phyloP scores from a whole-genome alignment of 2,888 invertebrate genomes.

The Odontocolon sp. region DNA sequence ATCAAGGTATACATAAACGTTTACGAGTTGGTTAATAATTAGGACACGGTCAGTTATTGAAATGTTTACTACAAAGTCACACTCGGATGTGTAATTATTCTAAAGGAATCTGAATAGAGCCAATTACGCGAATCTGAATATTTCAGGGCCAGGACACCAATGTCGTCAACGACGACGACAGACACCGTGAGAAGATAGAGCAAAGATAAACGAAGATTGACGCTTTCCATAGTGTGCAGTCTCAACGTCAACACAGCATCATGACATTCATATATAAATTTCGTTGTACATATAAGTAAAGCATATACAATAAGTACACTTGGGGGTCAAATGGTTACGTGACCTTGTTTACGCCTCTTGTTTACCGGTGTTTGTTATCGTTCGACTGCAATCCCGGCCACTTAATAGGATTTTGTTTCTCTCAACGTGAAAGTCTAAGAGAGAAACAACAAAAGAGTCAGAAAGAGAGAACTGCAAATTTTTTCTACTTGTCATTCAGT shows the following conservation, averaged over 20 bases:
- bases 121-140: too few species aligned
- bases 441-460: background rate
- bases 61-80: too few species aligned
- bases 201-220: slow-evolving; percentile 2
- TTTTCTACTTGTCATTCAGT: slow-evolving; percentile 19
- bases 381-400: slow-evolving; percentile 27
- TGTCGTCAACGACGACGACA: background rate
- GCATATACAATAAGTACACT: slow-evolving; percentile 8
- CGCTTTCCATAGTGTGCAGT: background rate
- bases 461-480: background rate
- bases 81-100: too few species aligned
- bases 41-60: too few species aligned
- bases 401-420: slow-evolving; percentile 16
- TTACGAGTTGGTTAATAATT: too few species aligned
- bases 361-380: slow-evolving; percentile 31
- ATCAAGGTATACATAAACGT: too few species aligned
- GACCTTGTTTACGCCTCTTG: slow-evolving; percentile 40
- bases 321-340: slow-evolving; percentile 33
- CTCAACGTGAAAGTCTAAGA: background rate
- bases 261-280: background rate
- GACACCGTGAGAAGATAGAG: background rate
- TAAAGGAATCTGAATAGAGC: too few species aligned
- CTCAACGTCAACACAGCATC: background rate
- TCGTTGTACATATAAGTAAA: background rate
- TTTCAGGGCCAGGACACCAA: background rate